Conservation (phyloP, 2,113 vertebrate species). For the Cyanistes caeruleus region DNA sequence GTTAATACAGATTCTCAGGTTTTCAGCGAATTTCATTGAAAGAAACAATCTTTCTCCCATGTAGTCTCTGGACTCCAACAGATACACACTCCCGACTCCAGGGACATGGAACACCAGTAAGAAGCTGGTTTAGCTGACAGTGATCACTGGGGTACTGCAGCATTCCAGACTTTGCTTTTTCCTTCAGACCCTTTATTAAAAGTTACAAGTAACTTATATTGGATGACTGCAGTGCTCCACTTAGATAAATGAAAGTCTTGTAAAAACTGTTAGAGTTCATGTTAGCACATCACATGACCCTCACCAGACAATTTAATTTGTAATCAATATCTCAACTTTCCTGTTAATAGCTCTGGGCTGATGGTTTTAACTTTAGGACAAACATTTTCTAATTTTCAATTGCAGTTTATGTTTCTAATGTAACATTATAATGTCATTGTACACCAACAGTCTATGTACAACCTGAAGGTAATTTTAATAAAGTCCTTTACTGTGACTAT, state of each 20-base stretch:
- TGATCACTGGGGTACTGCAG: neutral
- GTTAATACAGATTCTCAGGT: neutral
- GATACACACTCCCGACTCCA: neutral
- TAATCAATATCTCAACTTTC: neutral
- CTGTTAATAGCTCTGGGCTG: neutral
- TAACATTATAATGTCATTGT: neutral
- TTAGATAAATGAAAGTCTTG: neutral
- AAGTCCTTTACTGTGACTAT: neutral
- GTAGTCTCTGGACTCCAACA: neutral
- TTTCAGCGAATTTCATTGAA: neutral
- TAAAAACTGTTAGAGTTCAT: neutral
- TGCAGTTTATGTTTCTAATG: neutral
- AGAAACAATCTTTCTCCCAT: neutral
- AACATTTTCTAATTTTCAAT: neutral
- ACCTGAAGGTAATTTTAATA: neutral
- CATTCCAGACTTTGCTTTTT: neutral
- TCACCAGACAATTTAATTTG: neutral
- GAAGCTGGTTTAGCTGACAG: neutral
- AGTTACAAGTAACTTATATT: neutral
- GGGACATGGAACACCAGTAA: neutral
- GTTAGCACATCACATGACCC: neutral
- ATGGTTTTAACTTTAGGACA: neutral
- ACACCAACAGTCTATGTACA: neutral
- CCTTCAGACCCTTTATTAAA: neutral
- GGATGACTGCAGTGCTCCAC: neutral